Evolutionary conservation across 2,113 vertebrate genomes (phyloP).

Genomic region (Rhabdomys dilectus): DNA sequence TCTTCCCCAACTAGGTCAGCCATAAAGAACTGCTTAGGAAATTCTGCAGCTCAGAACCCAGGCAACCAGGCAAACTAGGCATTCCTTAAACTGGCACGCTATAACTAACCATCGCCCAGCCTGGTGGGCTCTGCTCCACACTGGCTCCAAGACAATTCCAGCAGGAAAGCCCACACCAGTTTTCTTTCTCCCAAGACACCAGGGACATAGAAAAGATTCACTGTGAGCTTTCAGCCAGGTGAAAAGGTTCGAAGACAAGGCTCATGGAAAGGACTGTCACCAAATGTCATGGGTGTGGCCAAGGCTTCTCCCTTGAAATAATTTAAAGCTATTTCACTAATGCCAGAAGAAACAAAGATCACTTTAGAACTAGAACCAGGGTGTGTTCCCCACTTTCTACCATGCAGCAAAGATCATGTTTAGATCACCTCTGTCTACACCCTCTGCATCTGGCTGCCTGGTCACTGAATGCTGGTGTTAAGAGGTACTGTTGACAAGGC

Average conservation of each 20-base stretch:
- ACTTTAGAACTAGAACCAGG: neutral
- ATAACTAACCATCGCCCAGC: neutral
- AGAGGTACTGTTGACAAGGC: neutral
- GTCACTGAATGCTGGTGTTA: neutral
- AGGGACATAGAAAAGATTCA: too few species aligned
- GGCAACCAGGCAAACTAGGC: neutral
- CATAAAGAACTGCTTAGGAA: neutral
- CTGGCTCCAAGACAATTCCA: neutral
- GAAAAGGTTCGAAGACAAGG: neutral
- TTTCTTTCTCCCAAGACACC: neutral
- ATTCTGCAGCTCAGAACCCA: neutral
- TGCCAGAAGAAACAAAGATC: constrained; percentile 21
- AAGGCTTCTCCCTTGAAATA: neutral
- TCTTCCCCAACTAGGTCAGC: neutral
- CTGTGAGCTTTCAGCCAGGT: neutral
- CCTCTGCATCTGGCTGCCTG: neutral
- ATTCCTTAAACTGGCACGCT: neutral
- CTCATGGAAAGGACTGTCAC: neutral
- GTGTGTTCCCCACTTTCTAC: neutral
- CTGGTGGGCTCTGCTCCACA: neutral
- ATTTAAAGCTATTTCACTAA: neutral
- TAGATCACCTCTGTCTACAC: neutral
- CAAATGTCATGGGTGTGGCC: neutral
- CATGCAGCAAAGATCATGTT: neutral
- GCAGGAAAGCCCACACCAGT: neutral